A percentile compares a stretch with the other conserved stretches of the same genome.
phyloP scores from a whole-genome alignment of 2,888 invertebrate species.

The Harpalus rubripes region DNA sequence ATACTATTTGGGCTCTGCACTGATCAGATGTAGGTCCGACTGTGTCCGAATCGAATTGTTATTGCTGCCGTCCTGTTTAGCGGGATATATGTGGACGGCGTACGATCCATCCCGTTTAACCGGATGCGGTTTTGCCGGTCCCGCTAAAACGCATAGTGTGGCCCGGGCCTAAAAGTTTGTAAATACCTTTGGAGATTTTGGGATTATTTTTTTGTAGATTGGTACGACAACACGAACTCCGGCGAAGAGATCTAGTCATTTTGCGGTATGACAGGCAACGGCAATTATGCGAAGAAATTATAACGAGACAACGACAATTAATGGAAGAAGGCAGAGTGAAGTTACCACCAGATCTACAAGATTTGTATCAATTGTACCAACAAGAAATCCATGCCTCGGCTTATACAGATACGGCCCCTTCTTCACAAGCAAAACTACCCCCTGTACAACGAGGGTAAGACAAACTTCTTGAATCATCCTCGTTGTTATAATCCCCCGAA shows the following conservation, averaged over 20 bases:
- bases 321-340: conserved; percentile 88
- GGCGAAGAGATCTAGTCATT: conserved; percentile 90
- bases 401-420: conserved; percentile 82
- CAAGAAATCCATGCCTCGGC: conserved; percentile 92
- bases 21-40: too few species aligned
- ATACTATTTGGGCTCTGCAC: too few species aligned
- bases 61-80: too few species aligned
- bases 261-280: conserved; percentile 91
- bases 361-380: conserved; percentile 90
- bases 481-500: neutral
- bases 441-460: conserved; percentile 82
- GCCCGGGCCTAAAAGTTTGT: too few species aligned
- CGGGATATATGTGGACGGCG: too few species aligned
- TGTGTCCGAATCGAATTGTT: too few species aligned
- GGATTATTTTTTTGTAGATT: conserved; percentile 75
- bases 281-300: conserved; percentile 93
- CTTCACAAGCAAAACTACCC: conserved; percentile 81
- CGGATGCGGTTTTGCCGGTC: too few species aligned
- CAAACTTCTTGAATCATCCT: neutral
- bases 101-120: too few species aligned
- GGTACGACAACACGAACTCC: conserved; percentile 91
- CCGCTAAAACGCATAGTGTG: too few species aligned
- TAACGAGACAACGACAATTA: conserved; percentile 90
- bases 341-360: conserved; percentile 87
- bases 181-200: too few species aligned